phyloP scores from a whole-genome alignment of 2,113 vertebrate genomes.

The Oreochromis aureus region DNA sequence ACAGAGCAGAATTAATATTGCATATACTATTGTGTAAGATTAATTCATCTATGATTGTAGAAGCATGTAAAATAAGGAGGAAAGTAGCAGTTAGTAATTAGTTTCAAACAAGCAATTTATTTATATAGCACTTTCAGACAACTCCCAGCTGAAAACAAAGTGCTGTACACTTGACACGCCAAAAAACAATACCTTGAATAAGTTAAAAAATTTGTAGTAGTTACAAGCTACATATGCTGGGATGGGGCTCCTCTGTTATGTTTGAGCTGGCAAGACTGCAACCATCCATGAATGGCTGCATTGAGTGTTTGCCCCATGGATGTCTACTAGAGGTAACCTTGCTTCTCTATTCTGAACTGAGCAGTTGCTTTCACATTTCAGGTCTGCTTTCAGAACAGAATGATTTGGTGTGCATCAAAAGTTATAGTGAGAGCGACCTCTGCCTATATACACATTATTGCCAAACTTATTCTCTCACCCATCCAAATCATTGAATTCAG shows the following conservation, averaged over 20 bases:
- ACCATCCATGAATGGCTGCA: not conserved
- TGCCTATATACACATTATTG: not conserved
- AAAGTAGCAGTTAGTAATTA: not conserved
- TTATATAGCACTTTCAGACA: not conserved
- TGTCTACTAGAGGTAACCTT: not conserved
- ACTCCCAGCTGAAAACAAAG: not conserved
- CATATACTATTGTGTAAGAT: not conserved
- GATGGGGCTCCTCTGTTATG: not conserved
- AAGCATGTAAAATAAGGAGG: fast-evolving
- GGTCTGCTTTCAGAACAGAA: not conserved
- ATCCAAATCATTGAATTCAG: not conserved
- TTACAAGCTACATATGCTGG: not conserved
- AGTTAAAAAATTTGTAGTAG: not conserved
- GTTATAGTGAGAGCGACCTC: not conserved
- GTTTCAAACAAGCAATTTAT: not conserved
- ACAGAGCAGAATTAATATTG: not conserved
- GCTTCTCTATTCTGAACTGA: not conserved
- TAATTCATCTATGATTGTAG: not conserved
- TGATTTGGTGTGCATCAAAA: not conserved
- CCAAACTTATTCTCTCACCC: not conserved
- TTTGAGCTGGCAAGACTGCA: not conserved
- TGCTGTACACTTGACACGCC: fast-evolving
- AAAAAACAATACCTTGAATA: not conserved
- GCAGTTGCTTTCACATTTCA: not conserved
- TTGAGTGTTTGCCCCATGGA: not conserved